phyloP scores from a whole-genome alignment of 2,888 invertebrate species.

The Erebia ligea region DNA sequence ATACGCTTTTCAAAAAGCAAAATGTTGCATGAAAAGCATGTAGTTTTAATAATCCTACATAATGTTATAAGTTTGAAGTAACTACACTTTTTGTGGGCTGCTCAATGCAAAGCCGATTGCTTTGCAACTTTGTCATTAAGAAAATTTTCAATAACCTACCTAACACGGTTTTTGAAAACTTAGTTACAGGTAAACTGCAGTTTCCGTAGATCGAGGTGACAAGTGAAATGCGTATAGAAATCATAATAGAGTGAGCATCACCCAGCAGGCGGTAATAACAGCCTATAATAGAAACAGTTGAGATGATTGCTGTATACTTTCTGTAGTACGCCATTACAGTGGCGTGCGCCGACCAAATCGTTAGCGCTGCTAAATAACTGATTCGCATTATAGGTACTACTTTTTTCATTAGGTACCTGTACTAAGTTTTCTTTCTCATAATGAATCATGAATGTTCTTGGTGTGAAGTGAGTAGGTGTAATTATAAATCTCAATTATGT shows the following conservation, averaged over 20 bases:
- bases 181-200: not conserved
- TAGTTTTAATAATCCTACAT: too few relatives aligned
- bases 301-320: slow-evolving; percentile 68
- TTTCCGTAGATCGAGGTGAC: slow-evolving; percentile 37
- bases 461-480: not conserved
- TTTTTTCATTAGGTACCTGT: not conserved
- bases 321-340: slow-evolving; percentile 69
- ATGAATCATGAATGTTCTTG: not conserved
- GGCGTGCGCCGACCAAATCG: slow-evolving; percentile 51
- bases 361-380: slow-evolving; percentile 35
- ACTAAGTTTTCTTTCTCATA: slow-evolving; percentile 1
- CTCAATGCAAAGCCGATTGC: too few relatives aligned
- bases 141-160: too few relatives aligned
- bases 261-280: slow-evolving; percentile 50
- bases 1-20: too few relatives aligned
- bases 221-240: slow-evolving; percentile 51
- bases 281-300: slow-evolving; percentile 58
- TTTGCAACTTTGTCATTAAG: too few relatives aligned
- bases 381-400: slow-evolving; percentile 11
- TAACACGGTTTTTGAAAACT: not conserved
- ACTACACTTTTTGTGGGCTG: too few relatives aligned
- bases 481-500: not conserved
- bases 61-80: too few relatives aligned
- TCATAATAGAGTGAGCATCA: slow-evolving; percentile 48
- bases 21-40: too few relatives aligned